Evolutionary conservation across 1,140 invertebrate species (phyloP).

Genomic region (Aphelenchoides besseyi): DNA sequence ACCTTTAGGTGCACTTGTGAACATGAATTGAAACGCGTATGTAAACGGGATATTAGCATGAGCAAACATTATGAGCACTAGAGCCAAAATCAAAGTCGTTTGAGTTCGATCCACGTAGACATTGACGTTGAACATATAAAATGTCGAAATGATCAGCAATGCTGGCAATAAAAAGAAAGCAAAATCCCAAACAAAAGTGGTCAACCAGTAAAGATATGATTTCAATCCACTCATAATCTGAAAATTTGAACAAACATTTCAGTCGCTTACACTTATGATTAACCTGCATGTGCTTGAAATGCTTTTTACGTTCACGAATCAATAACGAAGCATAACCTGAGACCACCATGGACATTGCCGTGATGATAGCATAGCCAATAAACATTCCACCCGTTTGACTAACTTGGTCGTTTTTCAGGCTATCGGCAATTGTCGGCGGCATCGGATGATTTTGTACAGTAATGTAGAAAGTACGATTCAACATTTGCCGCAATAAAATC

Average conservation of each 20-base stretch:
- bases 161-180: slow-evolving; percentile 56
- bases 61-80: slow-evolving; percentile 40
- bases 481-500: slow-evolving; percentile 17
- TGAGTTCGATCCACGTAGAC: slow-evolving; percentile 16
- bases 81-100: slow-evolving; percentile 29
- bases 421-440: slow-evolving; percentile 34
- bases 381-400: slow-evolving; percentile 3
- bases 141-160: slow-evolving; percentile 30
- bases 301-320: slow-evolving; percentile 36
- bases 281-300: slow-evolving; percentile 35
- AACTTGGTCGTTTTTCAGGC: slow-evolving; percentile 26
- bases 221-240: slow-evolving; percentile 69
- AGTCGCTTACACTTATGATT: slow-evolving; percentile 15
- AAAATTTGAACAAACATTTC: slow-evolving; percentile 47
- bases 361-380: slow-evolving; percentile 31
- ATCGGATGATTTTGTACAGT: slow-evolving; percentile 24
- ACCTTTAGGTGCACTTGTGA: slow-evolving; percentile 51
- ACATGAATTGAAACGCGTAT: slow-evolving; percentile 49
- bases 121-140: slow-evolving; percentile 32
- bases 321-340: slow-evolving; percentile 29
- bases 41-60: slow-evolving; percentile 53
- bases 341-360: slow-evolving; percentile 26
- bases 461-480: background rate
- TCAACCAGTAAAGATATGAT: slow-evolving; percentile 66
- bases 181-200: slow-evolving; percentile 69